Percentiles rank a stretch among this genome's conserved stretches.
phyloP scores from a whole-genome alignment of 2,113 vertebrate genomes.

The Syngnathus floridae region DNA sequence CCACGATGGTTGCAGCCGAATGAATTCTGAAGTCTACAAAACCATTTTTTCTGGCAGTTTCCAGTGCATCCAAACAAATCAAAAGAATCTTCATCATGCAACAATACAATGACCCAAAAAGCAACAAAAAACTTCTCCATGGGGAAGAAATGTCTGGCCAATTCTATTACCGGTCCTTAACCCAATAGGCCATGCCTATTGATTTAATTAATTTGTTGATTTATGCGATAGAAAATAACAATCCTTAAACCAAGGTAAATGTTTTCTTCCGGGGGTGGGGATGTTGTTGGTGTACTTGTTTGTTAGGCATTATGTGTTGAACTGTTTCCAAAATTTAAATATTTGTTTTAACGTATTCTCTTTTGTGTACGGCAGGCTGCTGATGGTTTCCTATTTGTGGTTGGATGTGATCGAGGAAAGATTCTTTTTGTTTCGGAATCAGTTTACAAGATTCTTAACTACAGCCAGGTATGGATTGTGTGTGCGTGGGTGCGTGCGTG shows the following conservation, averaged over 20 bases:
- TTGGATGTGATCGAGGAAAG: slow-evolving; percentile 97
- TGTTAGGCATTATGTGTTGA: not conserved
- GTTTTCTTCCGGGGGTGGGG: not conserved
- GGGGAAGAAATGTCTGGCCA: no score
- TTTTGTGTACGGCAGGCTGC: slow-evolving; percentile 75
- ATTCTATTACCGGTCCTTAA: no score
- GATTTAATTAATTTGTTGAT: not conserved
- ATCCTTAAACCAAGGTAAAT: not conserved
- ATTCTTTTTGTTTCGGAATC: slow-evolving; percentile 98
- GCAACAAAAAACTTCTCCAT: no score
- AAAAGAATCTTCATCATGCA: no score
- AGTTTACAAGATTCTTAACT: slow-evolving; percentile 98
- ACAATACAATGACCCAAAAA: no score
- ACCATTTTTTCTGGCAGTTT: no score
- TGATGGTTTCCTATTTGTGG: slow-evolving; percentile 97
- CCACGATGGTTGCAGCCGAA: no score
- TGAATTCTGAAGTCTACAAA: no score
- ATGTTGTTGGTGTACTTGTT: not conserved
- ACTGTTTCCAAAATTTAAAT: not conserved
- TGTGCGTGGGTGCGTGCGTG: not conserved
- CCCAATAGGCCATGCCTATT: no score
- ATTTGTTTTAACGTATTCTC: not conserved
- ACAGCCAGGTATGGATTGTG: slow-evolving; percentile 80
- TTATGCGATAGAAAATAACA: not conserved
- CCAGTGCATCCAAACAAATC: no score